These are phyloP conservation scores for Bruchidius siliquastri DNA, from an alignment of 2,888 invertebrate genomes.

Conservation along the genomic window DNA sequence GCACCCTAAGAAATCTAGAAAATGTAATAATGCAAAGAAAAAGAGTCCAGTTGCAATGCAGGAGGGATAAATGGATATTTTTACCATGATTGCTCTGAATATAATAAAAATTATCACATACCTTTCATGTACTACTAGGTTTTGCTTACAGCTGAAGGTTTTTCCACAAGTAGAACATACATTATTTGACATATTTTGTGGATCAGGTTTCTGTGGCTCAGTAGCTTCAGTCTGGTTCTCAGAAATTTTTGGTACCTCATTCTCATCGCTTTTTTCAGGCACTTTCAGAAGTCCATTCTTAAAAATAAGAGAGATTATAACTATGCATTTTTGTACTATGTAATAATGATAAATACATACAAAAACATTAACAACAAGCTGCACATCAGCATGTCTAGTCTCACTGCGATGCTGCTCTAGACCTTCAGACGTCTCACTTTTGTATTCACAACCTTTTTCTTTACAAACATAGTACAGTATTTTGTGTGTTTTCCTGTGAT, in stretches of 20 bases:
- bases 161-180: conserved; percentile 59
- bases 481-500: conserved; percentile 59
- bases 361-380: conserved; percentile 22
- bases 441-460: conserved; percentile 26
- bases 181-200: neutral
- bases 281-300: neutral
- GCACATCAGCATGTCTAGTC: conserved; percentile 53
- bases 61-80: too few relatives aligned
- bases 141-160: conserved; percentile 56
- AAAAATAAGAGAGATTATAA: neutral
- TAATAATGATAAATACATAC: neutral
- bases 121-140: conserved; percentile 57
- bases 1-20: too few relatives aligned
- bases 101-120: too few relatives aligned
- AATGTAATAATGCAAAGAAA: too few relatives aligned
- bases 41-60: too few relatives aligned
- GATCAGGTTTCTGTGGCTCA: neutral
- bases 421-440: conserved; percentile 43
- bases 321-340: too few relatives aligned
- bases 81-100: too few relatives aligned
- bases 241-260: neutral
- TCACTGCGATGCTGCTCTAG: conserved; percentile 57
- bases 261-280: neutral
- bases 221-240: neutral
- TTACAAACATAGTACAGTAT: conserved; percentile 55